Conservation (phyloP, 2,888 invertebrate genomes). For the Nebria salina region DNA sequence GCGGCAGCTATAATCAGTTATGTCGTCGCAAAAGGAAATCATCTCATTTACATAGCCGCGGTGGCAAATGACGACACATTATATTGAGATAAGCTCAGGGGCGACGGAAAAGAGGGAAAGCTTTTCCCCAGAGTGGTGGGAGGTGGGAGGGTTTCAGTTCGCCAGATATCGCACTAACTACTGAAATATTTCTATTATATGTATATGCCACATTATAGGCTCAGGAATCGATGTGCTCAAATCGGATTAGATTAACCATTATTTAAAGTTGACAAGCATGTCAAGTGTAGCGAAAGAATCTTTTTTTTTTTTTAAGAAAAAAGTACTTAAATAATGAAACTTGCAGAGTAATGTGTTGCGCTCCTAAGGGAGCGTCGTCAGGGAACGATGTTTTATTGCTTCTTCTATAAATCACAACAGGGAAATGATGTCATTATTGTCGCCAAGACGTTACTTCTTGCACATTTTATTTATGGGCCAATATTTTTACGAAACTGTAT, state of each 20-base stretch:
- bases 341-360: slow-evolving; percentile 45
- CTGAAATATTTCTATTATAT: not conserved
- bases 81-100: slow-evolving; percentile 53
- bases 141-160: not conserved
- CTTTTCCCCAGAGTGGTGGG: not conserved
- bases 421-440: slow-evolving; percentile 61
- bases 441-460: slow-evolving; percentile 57
- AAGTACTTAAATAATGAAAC: slow-evolving; percentile 46
- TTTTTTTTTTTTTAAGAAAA: not conserved
- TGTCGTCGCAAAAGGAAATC: slow-evolving; percentile 53
- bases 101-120: not conserved
- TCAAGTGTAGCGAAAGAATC: slow-evolving; percentile 35
- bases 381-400: slow-evolving; percentile 42
- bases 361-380: slow-evolving; percentile 37
- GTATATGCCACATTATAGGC: too few relatives aligned
- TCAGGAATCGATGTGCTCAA: not conserved
- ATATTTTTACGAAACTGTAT: slow-evolving; percentile 53
- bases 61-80: slow-evolving; percentile 55
- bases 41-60: slow-evolving; percentile 54
- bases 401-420: slow-evolving; percentile 58
- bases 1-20: slow-evolving; percentile 50
- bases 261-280: slow-evolving; percentile 41
- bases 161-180: not conserved
- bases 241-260: slow-evolving; percentile 31
- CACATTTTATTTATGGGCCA: slow-evolving; percentile 60